A percentile compares a stretch with the other conserved stretches of the same genome.
Conservation (phyloP, 2,797 vertebrate genomes). For the Sarcoramphus papa region DNA sequence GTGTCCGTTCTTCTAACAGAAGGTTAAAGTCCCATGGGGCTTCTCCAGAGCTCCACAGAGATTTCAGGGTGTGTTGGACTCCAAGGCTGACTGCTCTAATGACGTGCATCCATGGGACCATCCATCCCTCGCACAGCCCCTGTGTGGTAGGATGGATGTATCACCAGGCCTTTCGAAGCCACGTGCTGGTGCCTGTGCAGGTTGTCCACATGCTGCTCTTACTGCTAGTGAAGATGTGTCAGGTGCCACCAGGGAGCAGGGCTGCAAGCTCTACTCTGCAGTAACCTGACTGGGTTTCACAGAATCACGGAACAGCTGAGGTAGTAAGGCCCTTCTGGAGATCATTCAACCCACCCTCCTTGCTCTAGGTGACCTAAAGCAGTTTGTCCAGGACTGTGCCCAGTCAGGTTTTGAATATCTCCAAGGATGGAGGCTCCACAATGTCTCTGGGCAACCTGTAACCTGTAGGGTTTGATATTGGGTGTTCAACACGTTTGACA, state of each 20-base stretch:
- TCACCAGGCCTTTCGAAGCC: neutral
- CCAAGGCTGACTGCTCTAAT: neutral
- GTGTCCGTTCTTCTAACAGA: neutral
- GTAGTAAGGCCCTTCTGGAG: neutral
- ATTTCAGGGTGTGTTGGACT: neutral
- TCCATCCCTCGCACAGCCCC: fast-evolving
- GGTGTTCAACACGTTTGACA: neutral
- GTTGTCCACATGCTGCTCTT: neutral
- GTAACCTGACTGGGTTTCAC: neutral
- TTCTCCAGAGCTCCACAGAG: neutral
- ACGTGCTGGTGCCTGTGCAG: neutral
- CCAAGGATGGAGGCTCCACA: neutral
- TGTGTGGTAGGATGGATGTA: neutral
- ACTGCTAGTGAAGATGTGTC: neutral
- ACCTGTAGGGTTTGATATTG: neutral
- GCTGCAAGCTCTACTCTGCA: neutral
- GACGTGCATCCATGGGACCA: neutral
- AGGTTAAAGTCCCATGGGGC: too few relatives aligned
- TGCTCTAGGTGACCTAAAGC: neutral
- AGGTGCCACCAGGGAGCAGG: neutral
- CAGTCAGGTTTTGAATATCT: neutral
- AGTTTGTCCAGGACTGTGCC: neutral
- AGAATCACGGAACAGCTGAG: neutral
- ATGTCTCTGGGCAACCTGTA: neutral
- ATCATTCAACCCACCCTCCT: neutral